Base-by-base conservation (phyloP, 2,113 vertebrate species). In the Charadrius vociferus region DNA sequence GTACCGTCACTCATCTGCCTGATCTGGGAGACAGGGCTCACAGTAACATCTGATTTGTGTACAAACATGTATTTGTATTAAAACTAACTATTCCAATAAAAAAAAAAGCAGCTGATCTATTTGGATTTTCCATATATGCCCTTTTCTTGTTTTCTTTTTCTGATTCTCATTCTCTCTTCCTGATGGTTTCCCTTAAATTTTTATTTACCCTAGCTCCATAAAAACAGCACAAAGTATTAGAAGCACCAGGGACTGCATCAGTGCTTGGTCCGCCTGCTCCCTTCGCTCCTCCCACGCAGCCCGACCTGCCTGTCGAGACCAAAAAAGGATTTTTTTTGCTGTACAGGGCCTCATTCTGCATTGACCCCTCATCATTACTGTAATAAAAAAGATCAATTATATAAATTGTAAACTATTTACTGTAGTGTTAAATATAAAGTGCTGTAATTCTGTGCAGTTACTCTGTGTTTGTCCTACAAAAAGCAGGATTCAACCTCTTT, bases 21-120 rank as follows among this genome's bases (percentile, higher is more conserved):
- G 62, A 9, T 67, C 18, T 0, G 2, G 36, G 58, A 77, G 36
- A 20, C 52, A 32, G 47, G 50, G 53, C 43, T 72, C 49, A 15
- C 52, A 37, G 26, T 10, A 41, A 45, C n/a, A 39, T 43, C 62
- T 36, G 55, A 55, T 19, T 56, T 36, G 14, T 39, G 47, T 47
- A 27, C 0, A 1, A 55, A 18, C 0, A 0, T 14, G 20, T 47
- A 6, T 36, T 83, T 59, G 32, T 39, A 7, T 66, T 45, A 62
- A 86, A 89, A 41, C 6, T 3, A 61, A 70, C 14, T 78, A n/a
- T 63, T 79, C 18, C 3, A 15, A 30, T 34, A 1, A n/a, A 62
- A 81, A 62, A 81, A 63, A 19, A 27, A 41, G 5, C 14, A 84
- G 37, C 26, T 75, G 34, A 13, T 72, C 14, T 47, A 22, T 67